These are phyloP conservation scores for Potamarius usumacintae DNA, from an alignment of 2,113 vertebrate species.

Conservation along the genomic window DNA sequence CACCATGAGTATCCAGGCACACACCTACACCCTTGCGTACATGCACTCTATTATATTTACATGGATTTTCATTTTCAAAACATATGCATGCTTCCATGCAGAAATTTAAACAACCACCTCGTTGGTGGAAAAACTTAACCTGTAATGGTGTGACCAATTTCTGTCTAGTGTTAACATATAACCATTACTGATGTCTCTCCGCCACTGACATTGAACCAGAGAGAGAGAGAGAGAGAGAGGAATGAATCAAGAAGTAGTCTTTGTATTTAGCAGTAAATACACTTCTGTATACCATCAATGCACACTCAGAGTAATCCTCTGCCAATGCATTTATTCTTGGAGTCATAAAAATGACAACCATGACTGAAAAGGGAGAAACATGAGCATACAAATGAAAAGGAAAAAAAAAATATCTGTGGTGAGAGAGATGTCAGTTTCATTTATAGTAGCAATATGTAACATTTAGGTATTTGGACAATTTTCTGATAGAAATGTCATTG, in stretches of 20 bases:
- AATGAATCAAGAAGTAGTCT: slow-evolving; percentile 29
- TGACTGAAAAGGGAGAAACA: slow-evolving; percentile 8
- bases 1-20: slow-evolving; percentile 17
- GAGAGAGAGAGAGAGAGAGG: not conserved
- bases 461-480: not conserved
- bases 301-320: not conserved
- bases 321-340: slow-evolving; percentile 17
- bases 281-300: not conserved
- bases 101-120: slow-evolving; percentile 48
- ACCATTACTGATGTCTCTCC: slow-evolving; percentile 23
- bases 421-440: not conserved
- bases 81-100: not conserved
- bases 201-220: slow-evolving; percentile 57
- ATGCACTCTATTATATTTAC: not conserved
- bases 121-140: slow-evolving; percentile 51
- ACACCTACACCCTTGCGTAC: slow-evolving; percentile 7
- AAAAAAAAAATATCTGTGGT: too few relatives aligned
- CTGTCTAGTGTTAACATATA: slow-evolving; percentile 23
- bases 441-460: not conserved
- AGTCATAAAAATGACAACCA: slow-evolving; percentile 27
- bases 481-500: not conserved
- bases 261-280: slow-evolving; percentile 9
- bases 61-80: not conserved
- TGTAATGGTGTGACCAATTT: slow-evolving; percentile 43
- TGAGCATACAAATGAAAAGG: not conserved